A percentile compares a stretch with the other conserved stretches of the same genome.
These are phyloP conservation scores for Prunella himalayana DNA, from an alignment of 2,113 vertebrate genomes.

Conservation along the genomic window DNA sequence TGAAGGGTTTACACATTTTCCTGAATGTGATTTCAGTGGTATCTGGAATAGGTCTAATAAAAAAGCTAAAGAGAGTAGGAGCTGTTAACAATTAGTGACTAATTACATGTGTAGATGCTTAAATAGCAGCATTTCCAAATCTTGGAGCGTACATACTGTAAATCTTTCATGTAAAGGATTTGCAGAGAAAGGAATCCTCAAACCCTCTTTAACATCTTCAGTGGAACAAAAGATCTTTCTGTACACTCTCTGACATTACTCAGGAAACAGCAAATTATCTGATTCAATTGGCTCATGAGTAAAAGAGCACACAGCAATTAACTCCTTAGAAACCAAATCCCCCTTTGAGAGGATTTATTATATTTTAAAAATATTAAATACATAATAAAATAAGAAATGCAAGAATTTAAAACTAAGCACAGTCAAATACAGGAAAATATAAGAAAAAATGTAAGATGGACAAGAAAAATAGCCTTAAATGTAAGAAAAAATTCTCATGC, in stretches of 20 bases:
- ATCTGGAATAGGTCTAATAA: background rate
- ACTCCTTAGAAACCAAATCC: background rate
- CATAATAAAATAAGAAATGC: background rate
- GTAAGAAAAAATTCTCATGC: background rate
- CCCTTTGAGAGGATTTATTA: background rate
- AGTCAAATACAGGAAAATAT: background rate
- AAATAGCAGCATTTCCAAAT: background rate
- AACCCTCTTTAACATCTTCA: background rate
- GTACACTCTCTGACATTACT: background rate
- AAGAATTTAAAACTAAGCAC: background rate
- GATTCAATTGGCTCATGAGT: background rate
- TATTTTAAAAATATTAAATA: background rate
- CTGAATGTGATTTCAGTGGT: background rate
- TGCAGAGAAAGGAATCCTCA: constrained; percentile 17
- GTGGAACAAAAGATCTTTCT: constrained; percentile 40
- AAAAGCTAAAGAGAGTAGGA: background rate
- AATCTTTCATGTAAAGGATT: background rate
- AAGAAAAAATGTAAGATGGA: background rate
- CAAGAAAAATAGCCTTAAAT: background rate
- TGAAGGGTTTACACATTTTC: background rate
- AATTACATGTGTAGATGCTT: background rate
- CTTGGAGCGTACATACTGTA: background rate
- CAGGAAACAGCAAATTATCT: constrained; percentile 47
- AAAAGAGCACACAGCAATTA: background rate
- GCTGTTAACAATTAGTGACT: background rate